phyloP scores from a whole-genome alignment of 2,888 invertebrate species.

The Drosophila anomalata region DNA sequence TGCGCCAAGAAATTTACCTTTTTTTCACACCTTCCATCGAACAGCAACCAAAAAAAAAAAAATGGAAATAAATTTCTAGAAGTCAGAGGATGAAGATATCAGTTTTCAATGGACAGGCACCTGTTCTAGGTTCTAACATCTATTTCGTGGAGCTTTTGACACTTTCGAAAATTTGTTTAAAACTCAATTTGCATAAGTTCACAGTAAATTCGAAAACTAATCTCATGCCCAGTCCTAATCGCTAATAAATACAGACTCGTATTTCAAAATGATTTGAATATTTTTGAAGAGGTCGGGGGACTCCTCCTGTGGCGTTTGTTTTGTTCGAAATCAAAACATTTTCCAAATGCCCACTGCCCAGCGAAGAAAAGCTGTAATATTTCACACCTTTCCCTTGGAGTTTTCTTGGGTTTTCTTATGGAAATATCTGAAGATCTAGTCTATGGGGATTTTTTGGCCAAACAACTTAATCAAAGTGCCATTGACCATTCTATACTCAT shows the following conservation, averaged over 20 bases:
- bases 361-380: constrained; percentile 44
- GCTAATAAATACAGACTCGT: constrained; percentile 74
- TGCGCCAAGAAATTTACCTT: constrained; percentile 53
- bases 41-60: constrained; percentile 2
- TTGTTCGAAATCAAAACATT: constrained; percentile 76
- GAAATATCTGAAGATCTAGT: constrained; percentile 2
- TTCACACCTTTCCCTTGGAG: constrained; percentile 42
- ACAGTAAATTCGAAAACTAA: constrained; percentile 73
- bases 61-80: constrained; percentile 42
- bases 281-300: constrained; percentile 63
- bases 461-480: constrained; percentile 51
- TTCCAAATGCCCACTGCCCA: constrained; percentile 36
- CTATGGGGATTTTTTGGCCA: background rate
- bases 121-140: constrained; percentile 31
- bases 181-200: constrained; percentile 75
- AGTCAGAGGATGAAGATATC: constrained; percentile 60
- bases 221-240: constrained; percentile 54
- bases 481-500: constrained; percentile 31
- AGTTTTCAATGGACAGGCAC: constrained; percentile 52
- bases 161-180: constrained; percentile 74
- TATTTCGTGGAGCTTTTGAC: constrained; percentile 64
- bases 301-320: constrained; percentile 68
- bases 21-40: constrained; percentile 68
- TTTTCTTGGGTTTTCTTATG: constrained; percentile 10
- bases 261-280: constrained; percentile 77